These are phyloP conservation scores for Polyergus mexicanus DNA, from an alignment of 1,140 invertebrate species.

Conservation along the genomic window DNA sequence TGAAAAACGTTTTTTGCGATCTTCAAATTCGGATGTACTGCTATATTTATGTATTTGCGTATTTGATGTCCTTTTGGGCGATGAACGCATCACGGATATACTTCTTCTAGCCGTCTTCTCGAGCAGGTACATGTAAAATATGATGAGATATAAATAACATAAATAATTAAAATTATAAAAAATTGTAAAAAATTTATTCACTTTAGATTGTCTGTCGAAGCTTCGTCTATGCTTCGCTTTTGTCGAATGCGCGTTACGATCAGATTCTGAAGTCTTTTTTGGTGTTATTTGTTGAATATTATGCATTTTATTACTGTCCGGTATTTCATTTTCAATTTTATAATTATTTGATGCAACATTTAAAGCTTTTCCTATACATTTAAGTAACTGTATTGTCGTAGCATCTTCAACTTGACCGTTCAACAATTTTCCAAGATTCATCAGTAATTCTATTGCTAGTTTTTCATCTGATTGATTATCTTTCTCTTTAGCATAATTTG, in stretches of 20 bases:
- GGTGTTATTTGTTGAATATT: slow-evolving; percentile 39
- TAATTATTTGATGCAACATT: slow-evolving; percentile 68
- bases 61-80: slow-evolving; percentile 13
- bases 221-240: slow-evolving; percentile 69
- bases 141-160: neutral
- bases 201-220: slow-evolving; percentile 67
- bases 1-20: slow-evolving; percentile 73
- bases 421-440: slow-evolving; percentile 76
- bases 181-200: slow-evolving; percentile 50
- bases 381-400: slow-evolving; percentile 68
- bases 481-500: neutral
- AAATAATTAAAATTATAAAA: slow-evolving; percentile 30
- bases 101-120: slow-evolving; percentile 64
- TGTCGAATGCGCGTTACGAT: slow-evolving; percentile 17
- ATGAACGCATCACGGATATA: slow-evolving; percentile 55
- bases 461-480: slow-evolving; percentile 66
- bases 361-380: slow-evolving; percentile 75
- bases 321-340: slow-evolving; percentile 30
- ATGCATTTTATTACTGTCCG: neutral
- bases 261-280: slow-evolving; percentile 23
- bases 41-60: slow-evolving; percentile 61
- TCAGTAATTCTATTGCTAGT: slow-evolving; percentile 71
- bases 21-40: slow-evolving; percentile 63
- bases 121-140: slow-evolving; percentile 39
- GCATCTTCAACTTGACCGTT: slow-evolving; percentile 69